Conservation (phyloP, 2,888 invertebrate species). For the Heliothis peltigera region DNA sequence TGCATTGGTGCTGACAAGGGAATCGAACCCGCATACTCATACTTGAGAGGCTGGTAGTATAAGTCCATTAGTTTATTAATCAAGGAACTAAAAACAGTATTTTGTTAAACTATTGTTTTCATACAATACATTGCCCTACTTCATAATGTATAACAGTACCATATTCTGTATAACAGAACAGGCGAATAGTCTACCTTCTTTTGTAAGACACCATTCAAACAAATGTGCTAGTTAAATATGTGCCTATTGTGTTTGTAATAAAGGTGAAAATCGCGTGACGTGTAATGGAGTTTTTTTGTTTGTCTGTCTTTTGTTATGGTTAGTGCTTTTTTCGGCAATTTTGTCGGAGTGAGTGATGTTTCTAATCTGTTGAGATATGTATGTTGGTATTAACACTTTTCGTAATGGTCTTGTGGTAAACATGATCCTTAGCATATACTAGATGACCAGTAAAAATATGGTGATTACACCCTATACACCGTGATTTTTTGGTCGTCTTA, state of each 20-base stretch:
- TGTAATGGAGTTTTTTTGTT: conserved; percentile 52
- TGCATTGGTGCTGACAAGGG: too few relatives aligned
- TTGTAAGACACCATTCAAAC: conserved; percentile 60
- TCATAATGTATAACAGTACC: conserved; percentile 54
- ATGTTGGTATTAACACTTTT: too few relatives aligned
- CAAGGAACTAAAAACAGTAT: conserved; percentile 45
- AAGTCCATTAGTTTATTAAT: conserved; percentile 15
- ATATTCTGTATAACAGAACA: conserved; percentile 32
- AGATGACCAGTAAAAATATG: too few relatives aligned
- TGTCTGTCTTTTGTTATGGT: conserved; percentile 36
- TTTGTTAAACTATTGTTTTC: conserved; percentile 56
- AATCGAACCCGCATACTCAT: too few relatives aligned
- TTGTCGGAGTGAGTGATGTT: not conserved
- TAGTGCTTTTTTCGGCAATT: conserved; percentile 2
- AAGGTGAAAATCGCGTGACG: conserved; percentile 59
- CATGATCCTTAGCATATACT: too few relatives aligned
- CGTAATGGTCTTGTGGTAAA: too few relatives aligned
- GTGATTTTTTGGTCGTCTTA: too few relatives aligned
- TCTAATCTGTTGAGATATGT: not conserved
- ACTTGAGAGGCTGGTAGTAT: too few relatives aligned
- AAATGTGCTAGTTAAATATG: conserved; percentile 58
- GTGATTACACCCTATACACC: too few relatives aligned
- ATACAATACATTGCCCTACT: conserved; percentile 53
- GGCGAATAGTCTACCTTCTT: conserved; percentile 50
- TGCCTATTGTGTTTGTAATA: conserved; percentile 51